Conservation (phyloP, 2,113 vertebrate species). For the Lampris megalopsis region DNA sequence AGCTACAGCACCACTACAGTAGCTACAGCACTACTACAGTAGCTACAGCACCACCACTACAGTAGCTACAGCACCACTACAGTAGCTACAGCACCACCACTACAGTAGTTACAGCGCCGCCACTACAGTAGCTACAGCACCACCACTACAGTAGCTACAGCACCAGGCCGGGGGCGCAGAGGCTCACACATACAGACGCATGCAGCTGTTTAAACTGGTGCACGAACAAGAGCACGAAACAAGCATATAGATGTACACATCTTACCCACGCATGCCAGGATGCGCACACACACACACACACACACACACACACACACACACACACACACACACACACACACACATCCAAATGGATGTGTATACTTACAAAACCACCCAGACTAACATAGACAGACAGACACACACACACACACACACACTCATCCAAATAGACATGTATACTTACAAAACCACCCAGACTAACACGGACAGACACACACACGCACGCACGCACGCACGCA, state of each 20-base stretch:
- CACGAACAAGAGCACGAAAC: neutral
- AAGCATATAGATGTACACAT: no score
- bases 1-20: no score
- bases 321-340: constrained; percentile 20
- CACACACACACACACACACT: neutral
- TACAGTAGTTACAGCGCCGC: no score
- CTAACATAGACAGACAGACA: neutral
- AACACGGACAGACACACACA: neutral
- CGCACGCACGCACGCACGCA: neutral
- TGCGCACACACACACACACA: constrained; percentile 21
- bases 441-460: neutral
- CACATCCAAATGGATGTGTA: neutral
- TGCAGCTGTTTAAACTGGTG: constrained; percentile 4
- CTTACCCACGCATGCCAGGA: neutral
- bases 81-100: no score
- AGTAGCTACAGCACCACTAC: no score
- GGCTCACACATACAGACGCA: constrained; percentile 16
- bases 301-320: neutral
- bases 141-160: neutral
- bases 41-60: no score
- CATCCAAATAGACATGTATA: no score
- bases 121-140: no score
- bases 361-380: neutral
- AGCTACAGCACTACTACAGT: no score
- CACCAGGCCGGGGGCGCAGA: constrained; percentile 8